A percentile compares a stretch with the other conserved stretches of the same genome.
Conservation (phyloP, 2,888 invertebrate genomes). For the Resseliella maxima region DNA sequence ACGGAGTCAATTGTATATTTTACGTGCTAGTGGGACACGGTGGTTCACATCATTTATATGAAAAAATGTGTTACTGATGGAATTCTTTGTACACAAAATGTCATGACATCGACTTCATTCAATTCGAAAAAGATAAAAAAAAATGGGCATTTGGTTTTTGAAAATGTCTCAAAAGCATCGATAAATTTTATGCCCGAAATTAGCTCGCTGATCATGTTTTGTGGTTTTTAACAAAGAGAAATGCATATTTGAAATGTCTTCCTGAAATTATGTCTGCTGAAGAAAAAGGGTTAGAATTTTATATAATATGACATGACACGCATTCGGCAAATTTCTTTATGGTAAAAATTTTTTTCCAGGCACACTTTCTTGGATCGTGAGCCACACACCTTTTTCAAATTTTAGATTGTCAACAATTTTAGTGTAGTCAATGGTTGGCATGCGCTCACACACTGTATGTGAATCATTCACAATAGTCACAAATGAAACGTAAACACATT, state of each 20-base stretch:
- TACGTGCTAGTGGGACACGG: background rate
- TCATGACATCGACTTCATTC: too few relatives aligned
- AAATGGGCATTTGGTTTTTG: background rate
- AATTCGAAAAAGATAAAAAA: too few relatives aligned
- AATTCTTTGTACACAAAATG: background rate
- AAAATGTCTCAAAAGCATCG: background rate
- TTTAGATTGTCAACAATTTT: background rate
- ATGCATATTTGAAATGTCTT: background rate
- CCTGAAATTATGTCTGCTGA: too few relatives aligned
- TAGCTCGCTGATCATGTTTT: background rate
- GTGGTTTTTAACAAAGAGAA: background rate
- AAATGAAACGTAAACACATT: background rate
- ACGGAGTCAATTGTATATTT: slow-evolving; percentile 10
- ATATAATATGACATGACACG: too few relatives aligned
- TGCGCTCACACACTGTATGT: slow-evolving; percentile 21
- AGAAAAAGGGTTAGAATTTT: too few relatives aligned
- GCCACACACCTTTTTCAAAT: background rate
- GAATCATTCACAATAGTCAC: slow-evolving; percentile 31
- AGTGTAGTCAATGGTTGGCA: background rate
- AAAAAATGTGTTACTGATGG: background rate
- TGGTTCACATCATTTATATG: background rate
- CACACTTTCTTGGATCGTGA: background rate
- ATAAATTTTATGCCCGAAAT: background rate
- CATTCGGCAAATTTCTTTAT: background rate
- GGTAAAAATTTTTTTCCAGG: background rate